Base-by-base conservation (phyloP, 2,797 vertebrate genomes). In the Craterocephalus amniculus region DNA sequence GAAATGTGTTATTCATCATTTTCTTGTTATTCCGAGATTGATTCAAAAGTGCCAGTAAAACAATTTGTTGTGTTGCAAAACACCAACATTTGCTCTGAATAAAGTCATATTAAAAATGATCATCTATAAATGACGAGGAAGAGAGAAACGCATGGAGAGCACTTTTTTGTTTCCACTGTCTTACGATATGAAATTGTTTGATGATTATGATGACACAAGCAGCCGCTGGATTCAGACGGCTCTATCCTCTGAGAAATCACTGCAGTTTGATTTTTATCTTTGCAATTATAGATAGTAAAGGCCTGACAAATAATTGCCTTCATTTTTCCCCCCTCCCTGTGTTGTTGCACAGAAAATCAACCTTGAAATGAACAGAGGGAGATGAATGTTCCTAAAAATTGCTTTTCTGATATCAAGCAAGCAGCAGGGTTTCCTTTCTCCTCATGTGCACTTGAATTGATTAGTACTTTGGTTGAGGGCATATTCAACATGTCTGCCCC, bases 401-500 rank as follows among this genome's bases (percentile, higher is more conserved):
- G 70, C 79, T 90, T 90, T 91, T 88, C 85, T 82, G 90, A 86
- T 91, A 91, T 90, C 82, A 88, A 81, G 88, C 83, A 58, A 89
- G 86, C 91, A 92, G 91, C 90, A 85, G 91, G 91, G 90, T 83
- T 90, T 76, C 81, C 76, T 83, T 85, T 87, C 76, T 85, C 88
- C 86, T 86, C 83, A 87, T 72, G 70, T 89, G 88, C 84, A 88
- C 91, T 92, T 90, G 90, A 94, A 94, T 93, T 91, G 92, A 93
- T 93, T 93, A 90, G 85, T 85, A 82, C 90, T 89, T 89, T 80
- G 82, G 83, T 87, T 90, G 85, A 92, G 84, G 89, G 90, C 91
- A 91, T 89, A 93, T 91, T 92, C 90, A 89, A 92, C 89, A 89
- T 91, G 88, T 89, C 89, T 89, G 83, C 89, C 89, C 87, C 87